Evolutionary conservation across 2,113 vertebrate species (phyloP), one percentile per base, ranked within the genome.

Genomic region (Cottus gobio): DNA sequence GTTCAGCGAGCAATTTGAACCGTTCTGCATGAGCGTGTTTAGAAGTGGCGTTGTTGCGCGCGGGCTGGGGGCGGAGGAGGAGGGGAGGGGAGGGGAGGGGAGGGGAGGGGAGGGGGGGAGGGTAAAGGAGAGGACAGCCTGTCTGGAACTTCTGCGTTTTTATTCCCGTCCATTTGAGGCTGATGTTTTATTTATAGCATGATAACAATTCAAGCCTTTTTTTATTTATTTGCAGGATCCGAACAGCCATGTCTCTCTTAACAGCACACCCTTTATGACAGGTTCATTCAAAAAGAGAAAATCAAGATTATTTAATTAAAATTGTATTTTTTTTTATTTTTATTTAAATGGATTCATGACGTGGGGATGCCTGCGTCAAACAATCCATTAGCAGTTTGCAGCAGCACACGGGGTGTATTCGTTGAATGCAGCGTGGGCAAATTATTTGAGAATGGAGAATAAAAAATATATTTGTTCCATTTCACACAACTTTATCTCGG

Each of bases 1-100:
- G 71, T 73, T 80, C 30, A 48, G 26, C 26, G 71, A 30, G 34
- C 52, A 54, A 18, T 56, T 37, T 28, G 7, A 72, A 57, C 6
- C 11, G 22, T 31, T 60, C n/a, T 66, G 28, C 36, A 15, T 6
- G 24, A 22, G 30, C 16, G 42, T 64, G 16, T 16, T 37, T 20
- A 15, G 42, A n/a, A 60, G 42, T 66, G 24, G 13, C 22, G 31
- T 42, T 20, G 28, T 4, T 34, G 30, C 9, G 48, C 37, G 16
- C 34, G 34, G 4, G 46, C 18, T 24, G 65, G 7, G 7, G 28
- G 22, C 20, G 8, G 5, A 12, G 37, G 3, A 10, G 42, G 42
- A 16, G 42, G 42, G 9, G 46, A 18, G 22, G 46, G 46, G 7
- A 16, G 3, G 18, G 18, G 46, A 48, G 18, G 18, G 22, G 18